Base-by-base conservation (phyloP, 2,797 vertebrate species). In the Loriculus beryllinus region DNA sequence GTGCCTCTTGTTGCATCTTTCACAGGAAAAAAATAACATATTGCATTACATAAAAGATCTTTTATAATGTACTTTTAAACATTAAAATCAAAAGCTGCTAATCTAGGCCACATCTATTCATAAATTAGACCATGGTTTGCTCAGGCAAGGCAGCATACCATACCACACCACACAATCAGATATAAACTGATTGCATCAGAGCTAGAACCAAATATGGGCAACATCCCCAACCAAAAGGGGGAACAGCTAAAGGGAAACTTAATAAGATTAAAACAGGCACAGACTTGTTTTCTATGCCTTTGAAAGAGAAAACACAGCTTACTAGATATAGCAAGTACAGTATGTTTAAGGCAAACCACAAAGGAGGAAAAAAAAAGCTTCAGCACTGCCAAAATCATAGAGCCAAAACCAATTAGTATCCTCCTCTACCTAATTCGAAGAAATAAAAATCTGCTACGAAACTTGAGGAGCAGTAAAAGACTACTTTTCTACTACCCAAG, bases 61-160 rank as follows among this genome's bases (percentile, higher is more conserved):
- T 92, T 90, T 80, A 91, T 92, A 62, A 76, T 40, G 48, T 28
- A 60, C 72, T 87, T 94, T 63, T 29, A 65, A 92, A 51, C 69
- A 91, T 59, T 48, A 93, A 94, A 94, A 87, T 86, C 70, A 15
- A 74, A 92, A 83, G 4, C 35, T 76, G 62, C 63, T 95, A 96
- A 96, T 96, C 93, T 84, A 93, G 77, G 64, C 89, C 93, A 95
- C 91, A 93, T 90, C 91, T 96, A 79, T 91, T 84, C 70, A 96
- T 86, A 94, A 95, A 86, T 88, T 82, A 70, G 54, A 35, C 15
- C 3, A 3, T 40, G 40, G 94, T 95, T 95, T 96, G 92, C 76
- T 93, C 67, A 86, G 79, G 82, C 94, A 90, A 79, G 72, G 63
- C 80, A 88, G 74, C 22, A 6, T 88, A 82, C 79, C 28, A 29